Evolutionary conservation across 1,140 invertebrate genomes (phyloP), one percentile per base, ranked within the genome.

Genomic region (Aleiodes sp.): DNA sequence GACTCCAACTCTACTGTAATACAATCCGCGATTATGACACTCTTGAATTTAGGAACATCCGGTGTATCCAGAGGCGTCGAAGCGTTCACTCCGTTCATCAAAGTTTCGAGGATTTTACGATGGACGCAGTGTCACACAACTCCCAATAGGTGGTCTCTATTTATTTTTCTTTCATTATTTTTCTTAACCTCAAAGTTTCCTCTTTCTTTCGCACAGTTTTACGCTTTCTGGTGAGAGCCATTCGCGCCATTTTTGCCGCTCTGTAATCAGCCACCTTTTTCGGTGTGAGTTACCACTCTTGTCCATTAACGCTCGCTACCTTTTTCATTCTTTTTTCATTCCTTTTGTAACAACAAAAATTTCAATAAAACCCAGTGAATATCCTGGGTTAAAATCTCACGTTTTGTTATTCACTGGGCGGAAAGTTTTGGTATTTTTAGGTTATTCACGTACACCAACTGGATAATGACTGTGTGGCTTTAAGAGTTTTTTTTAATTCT

Each of bases 251-350:
- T 73, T 72, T 68, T 35, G 71, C 78, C 70, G 76, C 71, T 74
- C 70, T 75, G 65, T 80, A 77, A 81, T 82, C 80, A 76, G 71
- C 69, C 68, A 63, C 59, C 65, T 74, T 73, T 73, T 71, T 72
- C 70, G 46, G 46, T 16, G 21, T 21, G 46, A 52, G 46, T 16
- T n/a, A 16, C n/a, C n/a, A 16, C 10, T 46, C n/a, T n/a, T n/a
- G 71, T 72, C 77, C 79, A 80, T 79, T 76, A 79, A 75, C 73
- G 73, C 72, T n/a, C 67, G 33, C 33, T 29, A 52, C 14, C 41
- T n/a, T 19, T 19, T 46, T 46, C 16, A n/a, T 41, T 41, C 3
- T 43, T 16, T 43, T 52, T 52, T 24, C 46, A 24, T 21, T 21
- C 35, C 43, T 24, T 67, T 71, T 71, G 67, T 71, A 73, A 70